A percentile compares a stretch with the other conserved stretches of the same genome.
Evolutionary conservation across 2,113 vertebrate species (phyloP).

Genomic region (Nyctereutes procyonoides): DNA sequence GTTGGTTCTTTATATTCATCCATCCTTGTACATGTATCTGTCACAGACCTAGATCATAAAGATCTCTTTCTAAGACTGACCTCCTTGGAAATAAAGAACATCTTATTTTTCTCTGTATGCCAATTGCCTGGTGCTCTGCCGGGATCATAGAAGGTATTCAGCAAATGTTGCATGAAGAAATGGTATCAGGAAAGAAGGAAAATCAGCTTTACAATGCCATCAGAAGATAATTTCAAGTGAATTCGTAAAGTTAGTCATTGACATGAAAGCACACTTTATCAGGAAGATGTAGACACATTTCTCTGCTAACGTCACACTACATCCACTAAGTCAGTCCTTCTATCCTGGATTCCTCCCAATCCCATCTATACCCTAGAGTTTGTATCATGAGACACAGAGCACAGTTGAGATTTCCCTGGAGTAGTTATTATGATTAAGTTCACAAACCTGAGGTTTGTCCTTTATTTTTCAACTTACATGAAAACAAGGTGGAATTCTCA

Average conservation of each 20-base stretch:
- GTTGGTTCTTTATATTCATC: neutral
- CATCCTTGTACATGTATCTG: neutral
- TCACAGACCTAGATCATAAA: neutral
- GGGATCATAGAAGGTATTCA: neutral
- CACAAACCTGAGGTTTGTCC: neutral
- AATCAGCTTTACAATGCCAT: neutral
- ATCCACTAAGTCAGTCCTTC: neutral
- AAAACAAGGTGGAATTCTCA: neutral
- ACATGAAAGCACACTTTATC: neutral
- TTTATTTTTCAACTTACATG: slow-evolving; percentile 11
- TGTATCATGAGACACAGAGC: neutral
- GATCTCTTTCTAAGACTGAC: neutral
- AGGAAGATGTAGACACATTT: neutral
- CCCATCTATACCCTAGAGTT: neutral
- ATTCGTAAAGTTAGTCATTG: neutral
- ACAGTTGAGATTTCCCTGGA: neutral
- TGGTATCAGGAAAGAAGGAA: neutral
- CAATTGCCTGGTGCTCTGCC: neutral
- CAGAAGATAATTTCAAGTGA: neutral
- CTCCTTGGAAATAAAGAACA: neutral
- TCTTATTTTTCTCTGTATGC: neutral
- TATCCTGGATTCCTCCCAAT: neutral
- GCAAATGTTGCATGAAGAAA: neutral
- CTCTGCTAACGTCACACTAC: neutral
- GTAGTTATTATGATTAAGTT: neutral